These are phyloP conservation scores for Drosophila paucipuncta DNA, from an alignment of 2,888 invertebrate genomes.

Conservation along the genomic window DNA sequence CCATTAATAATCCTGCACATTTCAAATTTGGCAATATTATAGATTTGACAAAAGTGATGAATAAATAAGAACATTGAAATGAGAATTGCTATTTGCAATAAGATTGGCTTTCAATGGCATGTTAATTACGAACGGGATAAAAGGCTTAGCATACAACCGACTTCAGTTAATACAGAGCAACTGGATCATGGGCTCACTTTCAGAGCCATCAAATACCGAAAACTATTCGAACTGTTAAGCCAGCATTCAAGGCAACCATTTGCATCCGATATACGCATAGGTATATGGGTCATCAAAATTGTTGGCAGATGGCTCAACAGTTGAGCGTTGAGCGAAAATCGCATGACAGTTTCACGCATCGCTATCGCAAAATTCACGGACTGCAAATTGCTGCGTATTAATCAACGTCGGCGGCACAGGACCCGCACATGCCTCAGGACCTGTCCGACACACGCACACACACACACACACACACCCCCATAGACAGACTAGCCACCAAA, in stretches of 20 bases:
- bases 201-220: background rate
- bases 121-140: background rate
- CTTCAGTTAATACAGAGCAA: slow-evolving; percentile 6
- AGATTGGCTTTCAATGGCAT: background rate
- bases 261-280: slow-evolving; percentile 27
- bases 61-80: background rate
- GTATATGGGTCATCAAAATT: slow-evolving; percentile 51
- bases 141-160: background rate
- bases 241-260: slow-evolving; percentile 23
- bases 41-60: background rate
- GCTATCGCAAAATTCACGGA: slow-evolving; percentile 26
- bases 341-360: slow-evolving; percentile 68
- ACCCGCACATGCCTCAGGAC: slow-evolving; percentile 55
- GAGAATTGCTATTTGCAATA: background rate
- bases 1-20: background rate
- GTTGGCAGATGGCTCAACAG: slow-evolving; percentile 49
- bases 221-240: slow-evolving; percentile 25
- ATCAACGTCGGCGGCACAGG: slow-evolving; percentile 60
- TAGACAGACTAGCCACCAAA: slow-evolving; percentile 33
- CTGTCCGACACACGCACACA: slow-evolving; percentile 41
- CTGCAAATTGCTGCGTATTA: slow-evolving; percentile 69
- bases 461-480: background rate
- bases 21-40: background rate
- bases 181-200: background rate
- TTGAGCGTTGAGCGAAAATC: slow-evolving; percentile 53